Conservation (phyloP, 2,888 invertebrate species). For the Iselma pallidipennis region DNA sequence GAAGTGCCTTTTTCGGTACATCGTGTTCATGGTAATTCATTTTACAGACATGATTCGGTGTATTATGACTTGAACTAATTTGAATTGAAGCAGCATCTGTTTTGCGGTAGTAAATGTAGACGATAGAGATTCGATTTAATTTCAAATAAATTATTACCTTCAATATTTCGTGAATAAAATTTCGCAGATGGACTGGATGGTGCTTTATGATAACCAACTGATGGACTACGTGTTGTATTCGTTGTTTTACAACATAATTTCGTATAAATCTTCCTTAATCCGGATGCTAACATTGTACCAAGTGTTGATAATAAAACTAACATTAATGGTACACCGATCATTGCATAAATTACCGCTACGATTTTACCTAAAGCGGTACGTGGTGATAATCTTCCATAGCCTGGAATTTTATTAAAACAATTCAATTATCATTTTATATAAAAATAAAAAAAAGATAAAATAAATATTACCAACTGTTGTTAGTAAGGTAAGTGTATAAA, state of each 20-base stretch:
- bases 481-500: conserved; percentile 85
- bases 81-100: conserved; percentile 49
- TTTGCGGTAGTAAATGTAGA: neutral
- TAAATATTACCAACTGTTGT: conserved; percentile 81
- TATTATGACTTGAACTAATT: conserved; percentile 38
- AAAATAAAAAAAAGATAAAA: neutral
- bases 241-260: conserved; percentile 54
- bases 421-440: neutral
- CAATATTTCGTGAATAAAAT: conserved; percentile 52
- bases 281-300: conserved; percentile 78
- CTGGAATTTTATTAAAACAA: conserved; percentile 55
- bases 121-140: conserved; percentile 3
- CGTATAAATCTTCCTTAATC: conserved; percentile 71
- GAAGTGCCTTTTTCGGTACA: conserved; percentile 49
- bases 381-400: conserved; percentile 85
- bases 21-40: conserved; percentile 44
- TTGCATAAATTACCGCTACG: conserved; percentile 83
- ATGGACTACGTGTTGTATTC: conserved; percentile 32
- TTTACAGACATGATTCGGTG: conserved; percentile 45
- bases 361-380: conserved; percentile 81
- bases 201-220: conserved; percentile 60
- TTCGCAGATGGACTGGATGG: conserved; percentile 59
- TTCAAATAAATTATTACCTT: conserved; percentile 34
- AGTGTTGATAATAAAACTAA: conserved; percentile 83
- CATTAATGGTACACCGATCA: conserved; percentile 86